Conservation (phyloP, 1,140 invertebrate species). For the Lepidurus couesii region DNA sequence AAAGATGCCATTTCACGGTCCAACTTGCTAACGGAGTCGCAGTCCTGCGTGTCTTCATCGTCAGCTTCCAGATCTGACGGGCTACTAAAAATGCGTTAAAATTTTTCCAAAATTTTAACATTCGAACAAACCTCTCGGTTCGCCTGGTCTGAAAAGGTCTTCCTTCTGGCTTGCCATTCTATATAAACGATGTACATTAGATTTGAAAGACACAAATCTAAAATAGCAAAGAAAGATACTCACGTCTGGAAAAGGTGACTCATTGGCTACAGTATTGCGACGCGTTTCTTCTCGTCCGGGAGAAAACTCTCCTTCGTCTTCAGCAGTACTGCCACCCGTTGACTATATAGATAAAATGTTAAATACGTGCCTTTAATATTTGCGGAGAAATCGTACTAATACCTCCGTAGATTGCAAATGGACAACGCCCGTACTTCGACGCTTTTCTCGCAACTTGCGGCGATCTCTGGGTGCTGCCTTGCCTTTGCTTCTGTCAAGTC, state of each 20-base stretch:
- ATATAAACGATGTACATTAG: not conserved
- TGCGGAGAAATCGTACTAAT: conserved; percentile 34
- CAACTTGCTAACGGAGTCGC: conserved; percentile 33
- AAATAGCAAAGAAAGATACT: not conserved
- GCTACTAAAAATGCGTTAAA: conserved; percentile 19
- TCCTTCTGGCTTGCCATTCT: not conserved
- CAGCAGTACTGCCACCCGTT: conserved; percentile 58
- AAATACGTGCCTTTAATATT: not conserved
- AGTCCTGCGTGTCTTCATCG: conserved; percentile 36
- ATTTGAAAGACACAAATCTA: not conserved
- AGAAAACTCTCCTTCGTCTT: conserved; percentile 51
- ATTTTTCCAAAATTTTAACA: conserved; percentile 13
- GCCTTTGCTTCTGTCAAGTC: conserved; percentile 28
- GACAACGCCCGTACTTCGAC: conserved; percentile 58
- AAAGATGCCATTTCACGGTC: conserved; percentile 28
- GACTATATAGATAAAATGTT: conserved; percentile 47
- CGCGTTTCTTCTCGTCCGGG: conserved; percentile 46
- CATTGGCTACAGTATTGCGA: conserved; percentile 45
- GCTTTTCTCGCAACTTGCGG: conserved; percentile 57
- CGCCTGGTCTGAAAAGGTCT: not conserved
- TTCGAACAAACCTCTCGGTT: conserved; percentile 1
- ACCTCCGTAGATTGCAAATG: conserved; percentile 60
- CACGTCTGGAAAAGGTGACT: conserved; percentile 27
- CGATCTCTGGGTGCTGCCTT: conserved; percentile 55
- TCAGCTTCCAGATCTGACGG: conserved; percentile 35